These are phyloP conservation scores for Aradus depressus DNA, from an alignment of 2,888 invertebrate genomes.

Conservation along the genomic window DNA sequence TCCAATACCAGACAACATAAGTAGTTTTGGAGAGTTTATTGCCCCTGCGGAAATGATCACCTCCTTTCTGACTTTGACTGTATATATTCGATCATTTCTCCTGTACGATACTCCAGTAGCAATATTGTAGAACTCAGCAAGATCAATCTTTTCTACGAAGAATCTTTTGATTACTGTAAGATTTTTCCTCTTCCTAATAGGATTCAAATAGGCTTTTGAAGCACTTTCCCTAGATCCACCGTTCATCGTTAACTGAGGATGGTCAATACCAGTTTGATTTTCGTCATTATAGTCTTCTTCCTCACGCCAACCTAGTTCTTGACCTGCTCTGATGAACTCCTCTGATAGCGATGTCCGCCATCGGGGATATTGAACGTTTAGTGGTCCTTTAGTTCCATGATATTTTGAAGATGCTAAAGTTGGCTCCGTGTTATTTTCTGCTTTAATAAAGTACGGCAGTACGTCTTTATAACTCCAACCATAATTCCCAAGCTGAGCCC, in stretches of 20 bases:
- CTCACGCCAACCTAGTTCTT: constrained; percentile 18
- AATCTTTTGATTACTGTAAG: constrained; percentile 22
- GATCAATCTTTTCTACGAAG: constrained; percentile 17
- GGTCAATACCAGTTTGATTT: constrained; percentile 11
- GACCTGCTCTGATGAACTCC: constrained; percentile 33
- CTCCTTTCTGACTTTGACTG: constrained; percentile 18
- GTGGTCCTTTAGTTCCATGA: constrained; percentile 10
- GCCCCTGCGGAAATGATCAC: constrained; percentile 26
- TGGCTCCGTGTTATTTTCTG: constrained; percentile 11
- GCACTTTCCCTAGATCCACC: constrained; percentile 22
- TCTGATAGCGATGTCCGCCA: constrained; percentile 39
- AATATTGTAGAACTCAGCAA: constrained; percentile 14
- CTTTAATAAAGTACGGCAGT: constrained; percentile 17
- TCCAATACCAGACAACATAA: constrained; percentile 28
- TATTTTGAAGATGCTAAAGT: background rate
- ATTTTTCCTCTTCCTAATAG: constrained; percentile 19
- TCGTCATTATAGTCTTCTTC: constrained; percentile 20
- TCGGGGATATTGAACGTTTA: constrained; percentile 6
- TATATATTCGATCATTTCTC: constrained; percentile 1
- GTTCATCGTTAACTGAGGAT: constrained; percentile 10
- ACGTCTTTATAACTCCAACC: constrained; percentile 58
- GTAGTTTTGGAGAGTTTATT: constrained; percentile 24
- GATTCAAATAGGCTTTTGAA: constrained; percentile 23
- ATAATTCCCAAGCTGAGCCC: constrained; percentile 57
- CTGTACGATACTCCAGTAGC: constrained; percentile 22